Percentiles rank a stretch among this genome's conserved stretches.
These are phyloP conservation scores for Phania funesta DNA, from an alignment of 2,888 invertebrate species.

Conservation along the genomic window DNA sequence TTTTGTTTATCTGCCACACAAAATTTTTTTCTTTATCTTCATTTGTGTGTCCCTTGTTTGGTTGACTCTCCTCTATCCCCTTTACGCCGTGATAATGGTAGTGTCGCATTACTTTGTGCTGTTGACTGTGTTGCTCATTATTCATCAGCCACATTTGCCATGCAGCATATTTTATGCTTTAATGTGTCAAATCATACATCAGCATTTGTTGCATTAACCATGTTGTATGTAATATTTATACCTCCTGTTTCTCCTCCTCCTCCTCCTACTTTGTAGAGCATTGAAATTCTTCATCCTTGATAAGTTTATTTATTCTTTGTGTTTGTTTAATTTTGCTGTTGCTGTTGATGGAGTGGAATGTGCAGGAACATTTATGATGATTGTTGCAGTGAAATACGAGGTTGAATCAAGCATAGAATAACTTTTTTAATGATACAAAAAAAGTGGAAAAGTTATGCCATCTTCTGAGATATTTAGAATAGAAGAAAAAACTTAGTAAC, in stretches of 20 bases:
- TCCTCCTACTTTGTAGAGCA: neutral
- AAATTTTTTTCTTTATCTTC: neutral
- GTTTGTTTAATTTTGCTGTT: neutral
- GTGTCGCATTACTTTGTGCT: conserved; percentile 19
- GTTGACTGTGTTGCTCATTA: conserved; percentile 64
- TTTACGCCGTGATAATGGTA: neutral
- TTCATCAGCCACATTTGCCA: conserved; percentile 68
- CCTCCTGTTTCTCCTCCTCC: neutral
- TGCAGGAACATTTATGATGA: conserved; percentile 43
- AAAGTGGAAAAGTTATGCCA: too few species aligned
- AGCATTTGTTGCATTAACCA: conserved; percentile 72
- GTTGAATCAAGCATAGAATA: too few species aligned
- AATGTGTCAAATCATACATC: conserved; percentile 77
- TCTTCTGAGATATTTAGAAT: too few species aligned
- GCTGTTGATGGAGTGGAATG: conserved; percentile 13
- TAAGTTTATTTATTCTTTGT: conserved; percentile 39
- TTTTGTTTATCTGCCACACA: conserved; percentile 28
- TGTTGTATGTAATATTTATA: conserved; percentile 25
- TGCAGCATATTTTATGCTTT: conserved; percentile 74
- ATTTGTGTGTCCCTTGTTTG: neutral
- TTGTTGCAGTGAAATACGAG: neutral
- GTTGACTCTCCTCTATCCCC: neutral
- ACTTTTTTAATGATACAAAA: too few species aligned
- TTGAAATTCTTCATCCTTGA: conserved; percentile 24
- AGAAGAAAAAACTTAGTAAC: too few species aligned